Evolutionary conservation across 2,113 vertebrate genomes (phyloP), one percentile per base, ranked within the genome.

Genomic region (Paedocypris sp.): DNA sequence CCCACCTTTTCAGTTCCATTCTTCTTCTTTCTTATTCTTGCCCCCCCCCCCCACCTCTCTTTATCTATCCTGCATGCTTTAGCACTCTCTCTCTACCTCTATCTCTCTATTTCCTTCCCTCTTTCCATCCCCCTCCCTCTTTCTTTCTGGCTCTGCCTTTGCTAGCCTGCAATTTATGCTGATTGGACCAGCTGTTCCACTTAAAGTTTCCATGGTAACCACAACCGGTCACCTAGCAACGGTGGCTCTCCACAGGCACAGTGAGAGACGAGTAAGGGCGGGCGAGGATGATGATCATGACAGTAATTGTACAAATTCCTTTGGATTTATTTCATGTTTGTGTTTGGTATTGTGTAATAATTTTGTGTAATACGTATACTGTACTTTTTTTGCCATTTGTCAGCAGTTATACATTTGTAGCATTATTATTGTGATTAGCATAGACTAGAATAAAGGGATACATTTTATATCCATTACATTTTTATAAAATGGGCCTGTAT

Each of bases 151-250:
- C 85, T 88, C 85, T 80, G 83, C 88, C 86, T 83, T 83, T 82
- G 85, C 87, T 86, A 82, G 87, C 90, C 85, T 69, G 73, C 76
- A 79, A 88, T 86, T 84, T 84, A 87, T 88, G 71, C 85, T 87
- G 89, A 97, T 95, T 94, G 93, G 92, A 88, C 90, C 90, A 86
- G 90, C 89, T 85, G 87, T 90, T 86, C 87, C 79, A 87, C 90
- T 92, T 84, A 77, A 84, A 90, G 88, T 93, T 88, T 85, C 93
- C 90, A 97, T 93, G 88, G 91, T 91, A 97, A 97, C 94, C 91
- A 88, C 87, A 89, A 90, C 88, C 86, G 80, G 93, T 94, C 86
- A 88, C 92, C 87, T 91, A 89, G 91, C 87, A 91, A 96, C 88
- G 78, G 66, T 73, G 79, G 86, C 87, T 91, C 88, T 91, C 90